phyloP scores from a whole-genome alignment of 2,888 invertebrate genomes.

The Diaphora mendica region DNA sequence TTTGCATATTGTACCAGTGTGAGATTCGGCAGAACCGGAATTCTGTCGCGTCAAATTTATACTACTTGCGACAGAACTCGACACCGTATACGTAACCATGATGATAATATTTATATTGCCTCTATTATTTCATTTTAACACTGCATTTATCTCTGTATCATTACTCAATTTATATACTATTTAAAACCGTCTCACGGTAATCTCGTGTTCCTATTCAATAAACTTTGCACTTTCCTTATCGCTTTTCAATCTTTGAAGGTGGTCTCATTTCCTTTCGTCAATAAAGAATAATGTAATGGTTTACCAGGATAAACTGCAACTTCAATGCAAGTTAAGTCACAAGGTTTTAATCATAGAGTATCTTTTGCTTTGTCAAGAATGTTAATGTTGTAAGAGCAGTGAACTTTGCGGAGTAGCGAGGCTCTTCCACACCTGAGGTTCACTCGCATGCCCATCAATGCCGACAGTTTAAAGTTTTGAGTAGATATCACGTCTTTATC shows the following conservation, averaged over 20 bases:
- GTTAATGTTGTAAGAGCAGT: slow-evolving; percentile 74
- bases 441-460: slow-evolving; percentile 80
- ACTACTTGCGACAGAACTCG: slow-evolving; percentile 61
- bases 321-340: slow-evolving; percentile 47
- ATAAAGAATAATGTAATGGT: slow-evolving; percentile 67
- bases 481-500: slow-evolving; percentile 72
- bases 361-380: slow-evolving; percentile 57
- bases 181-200: slow-evolving; percentile 28
- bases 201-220: slow-evolving; percentile 35
- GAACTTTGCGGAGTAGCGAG: slow-evolving; percentile 79
- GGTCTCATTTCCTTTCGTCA: slow-evolving; percentile 65
- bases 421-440: slow-evolving; percentile 79
- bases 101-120: slow-evolving; percentile 63
- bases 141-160: slow-evolving; percentile 9
- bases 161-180: slow-evolving; percentile 21
- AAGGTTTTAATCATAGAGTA: slow-evolving; percentile 57
- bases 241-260: slow-evolving; percentile 58
- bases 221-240: slow-evolving; percentile 40
- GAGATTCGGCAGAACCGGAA: slow-evolving; percentile 64
- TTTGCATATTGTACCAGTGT: slow-evolving; percentile 55
- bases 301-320: slow-evolving; percentile 56
- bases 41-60: slow-evolving; percentile 65
- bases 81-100: slow-evolving; percentile 59
- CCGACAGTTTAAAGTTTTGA: slow-evolving; percentile 72
- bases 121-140: slow-evolving; percentile 41